A percentile compares a stretch with the other conserved stretches of the same genome.
These are phyloP conservation scores for Pangasius krempfi DNA, from an alignment of 2,797 vertebrate species.

Conservation along the genomic window DNA sequence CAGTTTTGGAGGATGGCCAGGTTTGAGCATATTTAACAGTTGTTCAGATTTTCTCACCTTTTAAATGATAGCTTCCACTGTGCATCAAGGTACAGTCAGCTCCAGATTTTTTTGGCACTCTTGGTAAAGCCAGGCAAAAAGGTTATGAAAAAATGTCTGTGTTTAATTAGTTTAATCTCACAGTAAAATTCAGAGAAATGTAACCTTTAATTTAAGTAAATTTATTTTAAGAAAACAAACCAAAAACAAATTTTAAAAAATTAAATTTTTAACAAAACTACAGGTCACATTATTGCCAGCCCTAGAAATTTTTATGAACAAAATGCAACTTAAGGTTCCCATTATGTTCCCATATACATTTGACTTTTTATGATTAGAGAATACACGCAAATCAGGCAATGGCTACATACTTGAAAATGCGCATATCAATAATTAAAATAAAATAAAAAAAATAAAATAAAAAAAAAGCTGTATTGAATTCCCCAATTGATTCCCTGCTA, in stretches of 20 bases:
- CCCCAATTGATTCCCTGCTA: too few relatives aligned
- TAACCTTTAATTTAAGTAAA: neutral
- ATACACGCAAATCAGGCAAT: neutral
- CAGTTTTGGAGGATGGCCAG: neutral
- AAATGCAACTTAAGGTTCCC: neutral
- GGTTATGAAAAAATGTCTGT: neutral
- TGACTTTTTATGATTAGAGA: neutral
- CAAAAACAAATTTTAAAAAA: neutral
- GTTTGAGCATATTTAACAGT: neutral
- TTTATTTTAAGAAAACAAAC: neutral
- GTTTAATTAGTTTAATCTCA: neutral
- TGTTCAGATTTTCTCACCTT: neutral
- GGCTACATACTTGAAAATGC: neutral
- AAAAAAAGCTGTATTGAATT: neutral
- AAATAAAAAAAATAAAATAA: neutral
- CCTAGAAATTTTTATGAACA: neutral
- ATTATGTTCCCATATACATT: neutral
- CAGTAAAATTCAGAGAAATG: neutral
- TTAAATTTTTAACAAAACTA: neutral
- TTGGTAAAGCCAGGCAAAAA: neutral
- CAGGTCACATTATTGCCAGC: neutral
- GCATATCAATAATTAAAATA: neutral
- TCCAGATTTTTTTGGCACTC: neutral
- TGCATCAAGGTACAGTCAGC: neutral
- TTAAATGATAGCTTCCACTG: neutral